Evolutionary conservation across 2,888 invertebrate species (phyloP).

Genomic region (Leptodirus hochenwartii): DNA sequence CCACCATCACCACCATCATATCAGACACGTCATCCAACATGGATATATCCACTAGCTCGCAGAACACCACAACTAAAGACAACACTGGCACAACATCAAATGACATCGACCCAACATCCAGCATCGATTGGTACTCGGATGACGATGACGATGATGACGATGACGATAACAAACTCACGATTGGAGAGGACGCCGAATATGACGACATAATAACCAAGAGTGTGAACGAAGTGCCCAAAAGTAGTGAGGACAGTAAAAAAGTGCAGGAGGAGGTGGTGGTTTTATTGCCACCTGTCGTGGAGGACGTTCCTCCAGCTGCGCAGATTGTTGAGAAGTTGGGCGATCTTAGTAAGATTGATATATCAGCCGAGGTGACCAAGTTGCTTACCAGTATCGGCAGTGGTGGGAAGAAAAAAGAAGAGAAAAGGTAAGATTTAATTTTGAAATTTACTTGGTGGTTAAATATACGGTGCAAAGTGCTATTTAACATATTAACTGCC

Average conservation of each 20-base stretch:
- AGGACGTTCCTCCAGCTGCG: conserved; percentile 10
- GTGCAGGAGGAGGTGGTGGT: background rate
- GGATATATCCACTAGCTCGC: too few species aligned
- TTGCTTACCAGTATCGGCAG: conserved; percentile 37
- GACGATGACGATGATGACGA: conserved; percentile 66
- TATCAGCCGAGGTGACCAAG: conserved; percentile 54
- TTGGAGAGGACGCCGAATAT: conserved; percentile 24
- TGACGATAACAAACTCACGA: conserved; percentile 35
- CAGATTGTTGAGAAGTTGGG: conserved; percentile 44
- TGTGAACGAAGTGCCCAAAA: conserved; percentile 5
- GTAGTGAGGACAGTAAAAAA: conserved; percentile 1
- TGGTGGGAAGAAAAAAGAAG: conserved; percentile 14
- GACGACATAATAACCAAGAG: conserved; percentile 19
- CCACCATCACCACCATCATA: too few species aligned
- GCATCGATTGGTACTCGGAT: conserved; percentile 59
- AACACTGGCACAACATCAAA: conserved; percentile 9
- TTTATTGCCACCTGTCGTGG: background rate
- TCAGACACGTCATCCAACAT: conserved; percentile 7
- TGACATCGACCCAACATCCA: conserved; percentile 13
- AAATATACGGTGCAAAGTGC: too few species aligned
- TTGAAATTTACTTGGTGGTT: too few species aligned
- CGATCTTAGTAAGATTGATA: conserved; percentile 54
- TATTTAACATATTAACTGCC: too few species aligned
- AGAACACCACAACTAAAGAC: too few species aligned
- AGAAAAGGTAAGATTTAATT: too few species aligned